Evolutionary conservation across 1,140 invertebrate genomes (phyloP).

Genomic region (Tetramorium parvispinum): DNA sequence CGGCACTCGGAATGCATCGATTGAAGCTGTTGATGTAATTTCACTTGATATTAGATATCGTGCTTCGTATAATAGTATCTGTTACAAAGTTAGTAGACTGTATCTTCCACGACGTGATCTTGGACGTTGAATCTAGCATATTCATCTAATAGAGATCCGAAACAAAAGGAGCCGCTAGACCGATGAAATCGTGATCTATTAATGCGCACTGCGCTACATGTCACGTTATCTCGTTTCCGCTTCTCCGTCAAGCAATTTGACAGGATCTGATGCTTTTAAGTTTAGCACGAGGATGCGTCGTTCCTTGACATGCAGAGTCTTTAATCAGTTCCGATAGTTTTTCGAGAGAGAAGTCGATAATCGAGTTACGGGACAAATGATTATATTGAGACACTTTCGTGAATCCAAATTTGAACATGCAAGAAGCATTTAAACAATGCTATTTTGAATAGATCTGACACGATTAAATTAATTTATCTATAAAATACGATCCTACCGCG

Average conservation of each 20-base stretch:
- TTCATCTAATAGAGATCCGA: slow-evolving; percentile 38
- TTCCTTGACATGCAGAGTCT: background rate
- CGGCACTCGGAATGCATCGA: background rate
- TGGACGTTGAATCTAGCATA: slow-evolving; percentile 32
- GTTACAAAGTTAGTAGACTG: slow-evolving; percentile 46
- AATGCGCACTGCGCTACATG: background rate
- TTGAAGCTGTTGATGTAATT: background rate
- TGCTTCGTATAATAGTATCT: slow-evolving; percentile 21
- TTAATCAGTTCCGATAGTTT: background rate
- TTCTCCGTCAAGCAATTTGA: slow-evolving; percentile 17
- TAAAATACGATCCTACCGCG: background rate
- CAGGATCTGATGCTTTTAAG: background rate
- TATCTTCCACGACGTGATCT: slow-evolving; percentile 9
- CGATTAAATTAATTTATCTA: background rate
- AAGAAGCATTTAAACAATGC: background rate
- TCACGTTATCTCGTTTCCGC: slow-evolving; percentile 13
- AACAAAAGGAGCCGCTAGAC: slow-evolving; percentile 35
- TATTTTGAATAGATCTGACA: background rate
- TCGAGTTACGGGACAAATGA: background rate
- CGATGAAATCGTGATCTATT: slow-evolving; percentile 43
- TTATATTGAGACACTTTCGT: background rate
- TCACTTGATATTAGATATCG: slow-evolving; percentile 15
- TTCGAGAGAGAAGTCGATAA: background rate
- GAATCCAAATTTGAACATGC: background rate
- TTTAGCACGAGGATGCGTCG: background rate